Evolutionary conservation across 2,888 invertebrate species (phyloP).

Genomic region (Sympetrum striolatum): DNA sequence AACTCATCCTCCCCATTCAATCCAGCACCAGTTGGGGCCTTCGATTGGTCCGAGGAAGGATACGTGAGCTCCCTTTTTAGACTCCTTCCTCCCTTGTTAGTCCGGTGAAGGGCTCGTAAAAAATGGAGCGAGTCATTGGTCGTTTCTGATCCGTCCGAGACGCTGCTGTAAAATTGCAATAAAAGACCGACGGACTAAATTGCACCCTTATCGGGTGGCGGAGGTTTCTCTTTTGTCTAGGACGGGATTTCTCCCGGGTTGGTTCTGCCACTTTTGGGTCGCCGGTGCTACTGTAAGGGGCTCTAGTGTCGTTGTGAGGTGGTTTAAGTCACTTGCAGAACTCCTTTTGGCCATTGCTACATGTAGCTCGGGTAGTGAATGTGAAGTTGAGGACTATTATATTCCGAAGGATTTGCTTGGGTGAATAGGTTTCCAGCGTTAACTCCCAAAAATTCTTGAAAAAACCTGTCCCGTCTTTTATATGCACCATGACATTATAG

Average conservation of each 20-base stretch:
- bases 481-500: too few species aligned
- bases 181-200: not conserved
- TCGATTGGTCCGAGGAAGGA: too few species aligned
- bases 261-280: not conserved
- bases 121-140: not conserved
- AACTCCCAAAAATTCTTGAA: too few species aligned
- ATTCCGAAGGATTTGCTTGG: too few species aligned
- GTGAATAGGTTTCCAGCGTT: too few species aligned
- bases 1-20: not conserved
- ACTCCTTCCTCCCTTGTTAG: not conserved
- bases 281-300: not conserved
- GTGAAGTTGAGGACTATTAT: too few species aligned
- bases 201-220: not conserved
- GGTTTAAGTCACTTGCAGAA: not conserved
- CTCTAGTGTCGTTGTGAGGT: not conserved
- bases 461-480: too few species aligned
- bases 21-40: not conserved
- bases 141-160: slow-evolving; percentile 3
- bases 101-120: not conserved
- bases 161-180: slow-evolving; percentile 22
- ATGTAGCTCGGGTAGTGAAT: too few species aligned
- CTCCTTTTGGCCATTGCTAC: too few species aligned
- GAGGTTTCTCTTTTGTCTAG: not conserved
- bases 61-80: too few species aligned
- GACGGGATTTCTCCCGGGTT: not conserved